Base-by-base conservation (phyloP, 2,888 invertebrate genomes). In the Apotomis turbidana region DNA sequence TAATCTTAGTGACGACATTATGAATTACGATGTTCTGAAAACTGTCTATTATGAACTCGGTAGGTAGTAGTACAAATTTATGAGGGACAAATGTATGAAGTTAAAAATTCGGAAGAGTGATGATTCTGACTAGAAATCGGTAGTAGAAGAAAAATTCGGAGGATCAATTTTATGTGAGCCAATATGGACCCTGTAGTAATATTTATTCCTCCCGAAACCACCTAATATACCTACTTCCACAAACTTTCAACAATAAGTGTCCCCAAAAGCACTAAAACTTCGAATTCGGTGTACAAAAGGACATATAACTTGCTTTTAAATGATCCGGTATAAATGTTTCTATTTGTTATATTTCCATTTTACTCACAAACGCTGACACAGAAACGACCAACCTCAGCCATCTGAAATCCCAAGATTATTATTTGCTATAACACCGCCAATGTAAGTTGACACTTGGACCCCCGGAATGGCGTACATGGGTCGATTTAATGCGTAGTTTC, bases 321-420 rank as follows among this genome's bases (percentile, higher is more conserved):
- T 44, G 13, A 15, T 15, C 62, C 13, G n/a, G 59, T 54, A 63
- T 46, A 62, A 51, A 63, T 44, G 51, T 63, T 63, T 59, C 13
- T 59, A 59, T 70, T 66, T 67, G 41, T 68, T 66, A 60, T 66
- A 59, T 67, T 61, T 54, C 59, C 63, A 72, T 72, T 72, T 68
- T 63, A 58, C 61, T 67, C 67, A 36, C 36, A 44, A 71, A 68
- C 63, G 68, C 72, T 72, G 63, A 68, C 63, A 63, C 55, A 54
- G 54, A 44, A 54, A 46, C 58, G 68, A 52, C 68, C 68, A 54
- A 9, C 63, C 13, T 27, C 64, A 52, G 68, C 71, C 44, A 60
- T 66, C 61, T 67, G 55, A 63, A 73, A 73, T 66, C 73, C 73
- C 69, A 66, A 70, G 64, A 70, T 73, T 73, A 73, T 73, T 66